A percentile compares a stretch with the other conserved stretches of the same genome.
phyloP scores from a whole-genome alignment of 2,113 vertebrate genomes.

The Bostrychus sinensis region DNA sequence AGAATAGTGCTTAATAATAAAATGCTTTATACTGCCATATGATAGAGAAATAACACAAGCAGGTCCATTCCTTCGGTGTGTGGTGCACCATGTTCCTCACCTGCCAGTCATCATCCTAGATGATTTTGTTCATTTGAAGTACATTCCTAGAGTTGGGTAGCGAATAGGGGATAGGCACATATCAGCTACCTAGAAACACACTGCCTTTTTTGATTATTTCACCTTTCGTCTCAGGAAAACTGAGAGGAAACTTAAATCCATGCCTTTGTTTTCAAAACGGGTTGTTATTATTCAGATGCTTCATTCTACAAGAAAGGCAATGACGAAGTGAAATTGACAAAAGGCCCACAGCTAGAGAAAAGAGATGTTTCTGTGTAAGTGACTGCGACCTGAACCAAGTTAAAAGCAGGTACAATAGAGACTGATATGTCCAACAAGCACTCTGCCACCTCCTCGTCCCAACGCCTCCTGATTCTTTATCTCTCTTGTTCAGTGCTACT shows the following conservation, averaged over 20 bases:
- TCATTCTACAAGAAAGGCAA: conserved; percentile 36
- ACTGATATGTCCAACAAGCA: conserved; percentile 65
- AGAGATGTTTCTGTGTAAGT: conserved; percentile 31
- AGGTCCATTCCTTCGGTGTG: conserved; percentile 79
- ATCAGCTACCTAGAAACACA: conserved; percentile 73
- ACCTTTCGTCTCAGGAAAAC: conserved; percentile 76
- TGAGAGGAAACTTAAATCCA: conserved; percentile 77
- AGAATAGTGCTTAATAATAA: conserved; percentile 76
- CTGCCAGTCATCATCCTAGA: conserved; percentile 72
- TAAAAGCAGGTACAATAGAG: conserved; percentile 50
- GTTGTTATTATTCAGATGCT: conserved; percentile 61
- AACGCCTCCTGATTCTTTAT: conserved; percentile 64
- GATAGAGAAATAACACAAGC: conserved; percentile 79
- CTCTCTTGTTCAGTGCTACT: conserved; percentile 75
- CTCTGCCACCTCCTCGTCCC: conserved; percentile 66
- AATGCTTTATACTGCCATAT: conserved; percentile 82
- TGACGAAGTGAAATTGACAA: conserved; percentile 32
- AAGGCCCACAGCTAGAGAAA: conserved; percentile 35
- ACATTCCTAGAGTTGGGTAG: conserved; percentile 79
- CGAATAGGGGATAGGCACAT: conserved; percentile 69
- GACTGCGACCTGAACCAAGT: conserved; percentile 47
- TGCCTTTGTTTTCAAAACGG: conserved; percentile 75
- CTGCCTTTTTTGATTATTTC: conserved; percentile 74
- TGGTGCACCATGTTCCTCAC: conserved; percentile 71
- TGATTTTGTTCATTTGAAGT: conserved; percentile 72